Percentiles rank a stretch among this genome's conserved stretches.
These are phyloP conservation scores for Odobenus rosmarus DNA, from an alignment of 2,113 vertebrate species.

Conservation along the genomic window DNA sequence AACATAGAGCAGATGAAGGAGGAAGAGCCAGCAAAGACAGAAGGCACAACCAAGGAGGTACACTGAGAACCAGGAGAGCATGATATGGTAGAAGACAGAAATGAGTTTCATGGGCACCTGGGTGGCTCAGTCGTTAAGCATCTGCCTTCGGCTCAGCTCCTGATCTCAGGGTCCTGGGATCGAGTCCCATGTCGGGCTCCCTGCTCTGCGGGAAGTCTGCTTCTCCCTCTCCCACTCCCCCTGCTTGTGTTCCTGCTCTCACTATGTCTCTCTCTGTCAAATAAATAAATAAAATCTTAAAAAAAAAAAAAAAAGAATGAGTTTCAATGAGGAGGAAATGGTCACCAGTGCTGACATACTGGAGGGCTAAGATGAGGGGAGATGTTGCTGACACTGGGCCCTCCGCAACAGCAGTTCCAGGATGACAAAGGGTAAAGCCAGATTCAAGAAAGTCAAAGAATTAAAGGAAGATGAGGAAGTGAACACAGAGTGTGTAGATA, in stretches of 20 bases:
- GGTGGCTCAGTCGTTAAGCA: no score
- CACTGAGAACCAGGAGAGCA: background rate
- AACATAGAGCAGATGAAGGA: background rate
- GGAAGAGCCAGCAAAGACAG: background rate
- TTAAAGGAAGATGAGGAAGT: background rate
- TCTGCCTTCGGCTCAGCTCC: no score
- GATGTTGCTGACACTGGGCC: background rate
- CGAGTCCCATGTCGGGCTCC: no score
- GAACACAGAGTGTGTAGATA: background rate
- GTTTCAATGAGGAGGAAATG: background rate
- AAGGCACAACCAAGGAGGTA: background rate
- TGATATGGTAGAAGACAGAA: background rate
- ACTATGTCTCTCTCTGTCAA: no score
- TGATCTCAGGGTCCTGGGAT: no score
- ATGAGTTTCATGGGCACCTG: background rate
- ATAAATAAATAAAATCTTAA: no score
- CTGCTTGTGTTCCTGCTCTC: no score
- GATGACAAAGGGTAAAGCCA: background rate
- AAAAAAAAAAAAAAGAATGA: background rate
- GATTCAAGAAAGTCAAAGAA: background rate
- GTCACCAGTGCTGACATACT: no score
- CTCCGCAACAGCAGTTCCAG: background rate
- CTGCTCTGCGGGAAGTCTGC: no score
- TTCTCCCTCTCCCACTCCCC: no score
- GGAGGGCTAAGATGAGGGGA: background rate